Conservation (phyloP, 1,140 invertebrate species). For the Diorhabda sublineata region DNA sequence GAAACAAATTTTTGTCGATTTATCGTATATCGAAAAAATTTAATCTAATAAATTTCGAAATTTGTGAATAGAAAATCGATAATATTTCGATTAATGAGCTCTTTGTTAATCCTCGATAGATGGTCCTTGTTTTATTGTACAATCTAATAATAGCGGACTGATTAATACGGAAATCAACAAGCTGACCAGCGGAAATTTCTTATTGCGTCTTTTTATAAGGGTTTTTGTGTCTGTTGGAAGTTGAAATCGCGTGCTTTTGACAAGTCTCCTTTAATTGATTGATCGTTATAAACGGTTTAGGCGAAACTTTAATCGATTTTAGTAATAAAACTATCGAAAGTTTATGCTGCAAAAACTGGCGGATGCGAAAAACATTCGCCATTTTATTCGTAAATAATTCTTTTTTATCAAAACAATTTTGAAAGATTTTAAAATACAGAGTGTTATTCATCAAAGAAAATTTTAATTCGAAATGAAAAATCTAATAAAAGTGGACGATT, state of each 20-base stretch:
- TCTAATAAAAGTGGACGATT: neutral
- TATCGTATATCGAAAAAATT: neutral
- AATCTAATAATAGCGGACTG: neutral
- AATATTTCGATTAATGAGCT: neutral
- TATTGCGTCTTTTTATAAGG: too few relatives aligned
- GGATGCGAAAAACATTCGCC: too few relatives aligned
- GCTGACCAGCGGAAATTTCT: neutral
- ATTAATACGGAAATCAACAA: neutral
- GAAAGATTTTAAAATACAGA: neutral
- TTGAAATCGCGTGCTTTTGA: too few relatives aligned
- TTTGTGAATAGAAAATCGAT: neutral
- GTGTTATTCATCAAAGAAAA: neutral
- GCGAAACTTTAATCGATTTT: too few relatives aligned
- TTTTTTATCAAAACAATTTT: neutral
- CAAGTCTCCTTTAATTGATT: too few relatives aligned
- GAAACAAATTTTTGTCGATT: conserved; percentile 1
- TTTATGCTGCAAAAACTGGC: too few relatives aligned
- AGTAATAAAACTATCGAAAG: too few relatives aligned
- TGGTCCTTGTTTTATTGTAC: neutral
- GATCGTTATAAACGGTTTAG: too few relatives aligned
- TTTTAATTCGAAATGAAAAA: neutral
- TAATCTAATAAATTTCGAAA: neutral
- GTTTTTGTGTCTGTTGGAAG: too few relatives aligned
- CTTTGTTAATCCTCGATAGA: neutral
- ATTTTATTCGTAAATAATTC: neutral